Conservation (phyloP, 1,140 invertebrate species). For the Pseudomyrmex pallidus region DNA sequence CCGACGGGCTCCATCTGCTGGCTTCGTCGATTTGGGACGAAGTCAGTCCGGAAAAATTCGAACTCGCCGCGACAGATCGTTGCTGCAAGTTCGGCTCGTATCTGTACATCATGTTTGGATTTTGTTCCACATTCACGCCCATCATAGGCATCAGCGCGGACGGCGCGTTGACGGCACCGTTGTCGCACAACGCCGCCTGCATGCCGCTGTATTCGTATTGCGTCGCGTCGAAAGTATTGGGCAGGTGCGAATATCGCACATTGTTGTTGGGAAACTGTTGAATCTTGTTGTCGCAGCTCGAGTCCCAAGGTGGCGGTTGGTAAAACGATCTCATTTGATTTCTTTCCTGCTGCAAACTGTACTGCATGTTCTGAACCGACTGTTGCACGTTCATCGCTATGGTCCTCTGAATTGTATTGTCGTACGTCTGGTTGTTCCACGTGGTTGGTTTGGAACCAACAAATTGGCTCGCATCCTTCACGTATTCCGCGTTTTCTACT, state of each 20-base stretch:
- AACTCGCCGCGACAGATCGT: conserved; percentile 20
- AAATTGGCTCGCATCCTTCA: not conserved
- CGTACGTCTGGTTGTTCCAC: not conserved
- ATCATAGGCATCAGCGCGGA: not conserved
- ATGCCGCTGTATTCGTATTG: not conserved
- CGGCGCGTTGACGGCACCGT: not conserved
- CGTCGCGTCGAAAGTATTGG: conserved; percentile 4
- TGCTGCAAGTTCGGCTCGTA: conserved; percentile 49
- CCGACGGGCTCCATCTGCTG: conserved; percentile 33
- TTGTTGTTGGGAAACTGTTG: not conserved
- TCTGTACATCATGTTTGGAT: conserved; percentile 38
- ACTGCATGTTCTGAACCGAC: conserved; percentile 13
- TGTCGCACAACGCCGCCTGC: conserved; percentile 25
- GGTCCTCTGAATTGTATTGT: not conserved
- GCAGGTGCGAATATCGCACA: not conserved
- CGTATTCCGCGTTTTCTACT: not conserved
- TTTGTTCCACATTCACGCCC: conserved; percentile 13
- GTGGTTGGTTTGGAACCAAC: not conserved
- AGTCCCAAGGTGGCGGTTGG: not conserved
- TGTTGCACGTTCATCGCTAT: not conserved
- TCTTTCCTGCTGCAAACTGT: not conserved
- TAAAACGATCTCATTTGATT: not conserved
- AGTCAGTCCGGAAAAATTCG: conserved; percentile 43
- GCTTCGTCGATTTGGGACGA: conserved; percentile 1
- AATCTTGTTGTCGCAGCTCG: not conserved